Percentiles rank a stretch among this genome's conserved stretches.
These are phyloP conservation scores for Macrosteles quadrilineatus DNA, from an alignment of 1,140 invertebrate species.

Conservation along the genomic window DNA sequence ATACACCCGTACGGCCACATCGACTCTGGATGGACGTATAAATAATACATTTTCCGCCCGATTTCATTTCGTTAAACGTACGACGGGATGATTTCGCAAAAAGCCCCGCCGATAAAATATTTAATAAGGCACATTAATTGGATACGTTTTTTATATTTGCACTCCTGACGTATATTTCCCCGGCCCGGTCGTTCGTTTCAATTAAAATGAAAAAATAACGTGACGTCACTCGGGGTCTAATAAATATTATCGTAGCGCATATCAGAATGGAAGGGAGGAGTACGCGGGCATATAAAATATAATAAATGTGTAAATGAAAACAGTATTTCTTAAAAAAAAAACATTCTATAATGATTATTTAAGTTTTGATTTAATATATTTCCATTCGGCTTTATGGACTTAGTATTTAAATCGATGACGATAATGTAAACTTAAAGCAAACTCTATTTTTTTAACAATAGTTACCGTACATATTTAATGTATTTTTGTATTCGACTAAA, in stretches of 20 bases:
- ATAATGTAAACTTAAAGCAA: neutral
- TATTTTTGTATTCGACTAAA: too few species aligned
- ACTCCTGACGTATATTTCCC: neutral
- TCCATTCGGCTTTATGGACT: neutral
- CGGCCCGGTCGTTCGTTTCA: neutral
- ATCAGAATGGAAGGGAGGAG: neutral
- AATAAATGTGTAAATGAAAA: neutral
- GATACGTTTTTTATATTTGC: constrained; percentile 17
- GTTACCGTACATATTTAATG: too few species aligned
- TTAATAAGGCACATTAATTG: constrained; percentile 26
- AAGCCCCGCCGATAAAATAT: constrained; percentile 18
- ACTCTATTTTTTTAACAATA: too few species aligned
- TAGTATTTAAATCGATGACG: neutral
- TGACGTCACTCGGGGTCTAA: neutral
- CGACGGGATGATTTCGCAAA: constrained; percentile 15
- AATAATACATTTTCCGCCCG: constrained; percentile 20
- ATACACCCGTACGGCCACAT: too few species aligned
- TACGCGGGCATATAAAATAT: neutral
- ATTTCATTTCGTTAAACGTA: constrained; percentile 23
- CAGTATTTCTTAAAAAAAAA: neutral
- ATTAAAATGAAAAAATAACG: constrained; percentile 26
- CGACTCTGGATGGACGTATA: neutral
- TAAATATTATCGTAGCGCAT: neutral
- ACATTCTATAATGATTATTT: neutral
- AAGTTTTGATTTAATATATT: neutral